Percentiles rank a stretch among this genome's conserved stretches.
Conservation (phyloP, 2,113 vertebrate genomes). For the Micronycteris hirsuta region DNA sequence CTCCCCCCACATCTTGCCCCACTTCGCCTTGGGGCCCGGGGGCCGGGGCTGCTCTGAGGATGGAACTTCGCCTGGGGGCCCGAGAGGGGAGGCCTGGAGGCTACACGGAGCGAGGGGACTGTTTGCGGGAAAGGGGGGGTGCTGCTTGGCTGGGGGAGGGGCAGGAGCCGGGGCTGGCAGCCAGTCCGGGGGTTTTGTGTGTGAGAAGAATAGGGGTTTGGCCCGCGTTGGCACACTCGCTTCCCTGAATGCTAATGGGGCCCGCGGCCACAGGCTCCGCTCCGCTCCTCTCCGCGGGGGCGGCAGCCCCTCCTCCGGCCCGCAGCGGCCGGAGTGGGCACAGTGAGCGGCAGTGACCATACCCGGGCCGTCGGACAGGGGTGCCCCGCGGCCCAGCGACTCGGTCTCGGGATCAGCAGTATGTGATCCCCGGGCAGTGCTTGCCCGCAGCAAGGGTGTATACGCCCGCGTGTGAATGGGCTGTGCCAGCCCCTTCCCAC, state of each 20-base stretch:
- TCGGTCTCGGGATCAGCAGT: not conserved
- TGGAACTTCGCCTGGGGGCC: not conserved
- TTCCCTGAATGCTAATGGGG: constrained; percentile 76
- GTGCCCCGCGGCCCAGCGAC: not conserved
- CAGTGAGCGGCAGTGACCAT: not conserved
- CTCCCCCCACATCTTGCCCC: not conserved
- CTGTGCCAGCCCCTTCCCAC: not conserved
- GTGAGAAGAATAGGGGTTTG: constrained; percentile 73
- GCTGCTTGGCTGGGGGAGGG: constrained; percentile 55
- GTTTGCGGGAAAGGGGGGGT: not conserved
- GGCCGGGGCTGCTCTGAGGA: not conserved
- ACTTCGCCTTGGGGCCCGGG: not conserved
- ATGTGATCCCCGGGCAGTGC: not conserved
- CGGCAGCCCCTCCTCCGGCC: constrained; percentile 18
- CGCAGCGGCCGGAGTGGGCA: not conserved
- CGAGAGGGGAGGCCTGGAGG: not conserved
- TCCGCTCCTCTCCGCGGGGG: not conserved
- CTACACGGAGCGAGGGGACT: not conserved
- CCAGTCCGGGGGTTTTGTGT: constrained; percentile 72
- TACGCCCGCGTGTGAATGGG: not conserved
- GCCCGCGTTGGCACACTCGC: constrained; percentile 67
- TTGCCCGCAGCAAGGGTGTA: not conserved
- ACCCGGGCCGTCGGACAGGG: not conserved
- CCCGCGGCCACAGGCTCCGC: not conserved
- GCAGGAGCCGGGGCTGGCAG: constrained; percentile 61